Conservation (phyloP, 2,797 vertebrate species). For the Schizopygopsis pylzovi region DNA sequence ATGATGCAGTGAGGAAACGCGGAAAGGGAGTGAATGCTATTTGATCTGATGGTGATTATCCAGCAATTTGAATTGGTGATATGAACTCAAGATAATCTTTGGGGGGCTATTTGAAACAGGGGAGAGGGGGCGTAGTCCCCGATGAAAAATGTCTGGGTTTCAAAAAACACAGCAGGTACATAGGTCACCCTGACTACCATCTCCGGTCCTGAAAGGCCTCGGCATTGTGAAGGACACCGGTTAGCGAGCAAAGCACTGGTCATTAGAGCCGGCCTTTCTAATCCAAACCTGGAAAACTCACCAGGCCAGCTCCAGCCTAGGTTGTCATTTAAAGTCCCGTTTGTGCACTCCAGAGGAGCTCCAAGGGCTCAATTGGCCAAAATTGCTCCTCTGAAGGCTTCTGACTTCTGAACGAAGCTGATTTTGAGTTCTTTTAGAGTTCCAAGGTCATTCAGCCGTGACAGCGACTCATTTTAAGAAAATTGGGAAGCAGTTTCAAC, state of each 20-base stretch:
- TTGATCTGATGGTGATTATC: constrained; percentile 92
- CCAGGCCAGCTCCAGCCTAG: constrained; percentile 43
- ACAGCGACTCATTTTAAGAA: constrained; percentile 29
- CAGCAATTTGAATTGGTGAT: constrained; percentile 89
- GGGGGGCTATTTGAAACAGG: constrained; percentile 73
- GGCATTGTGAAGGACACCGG: constrained; percentile 68
- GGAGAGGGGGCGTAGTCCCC: constrained; percentile 67
- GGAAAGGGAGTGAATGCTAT: constrained; percentile 80
- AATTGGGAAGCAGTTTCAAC: neutral
- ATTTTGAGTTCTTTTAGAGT: constrained; percentile 56
- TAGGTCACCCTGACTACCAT: constrained; percentile 74
- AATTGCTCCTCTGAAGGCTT: constrained; percentile 51
- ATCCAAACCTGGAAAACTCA: constrained; percentile 55
- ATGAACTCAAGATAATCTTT: constrained; percentile 81
- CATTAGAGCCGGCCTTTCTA: constrained; percentile 61
- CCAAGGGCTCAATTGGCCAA: constrained; percentile 59
- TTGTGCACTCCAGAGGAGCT: constrained; percentile 44
- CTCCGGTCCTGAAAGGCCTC: constrained; percentile 78
- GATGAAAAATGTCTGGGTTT: constrained; percentile 56
- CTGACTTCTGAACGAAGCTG: constrained; percentile 51
- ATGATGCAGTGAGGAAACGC: constrained; percentile 77
- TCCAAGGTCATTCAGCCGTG: constrained; percentile 52
- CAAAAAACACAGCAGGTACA: constrained; percentile 75
- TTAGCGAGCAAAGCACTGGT: constrained; percentile 70
- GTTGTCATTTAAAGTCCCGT: constrained; percentile 40